Conservation (phyloP, 2,797 vertebrate species). For the Epinephelus awoara region DNA sequence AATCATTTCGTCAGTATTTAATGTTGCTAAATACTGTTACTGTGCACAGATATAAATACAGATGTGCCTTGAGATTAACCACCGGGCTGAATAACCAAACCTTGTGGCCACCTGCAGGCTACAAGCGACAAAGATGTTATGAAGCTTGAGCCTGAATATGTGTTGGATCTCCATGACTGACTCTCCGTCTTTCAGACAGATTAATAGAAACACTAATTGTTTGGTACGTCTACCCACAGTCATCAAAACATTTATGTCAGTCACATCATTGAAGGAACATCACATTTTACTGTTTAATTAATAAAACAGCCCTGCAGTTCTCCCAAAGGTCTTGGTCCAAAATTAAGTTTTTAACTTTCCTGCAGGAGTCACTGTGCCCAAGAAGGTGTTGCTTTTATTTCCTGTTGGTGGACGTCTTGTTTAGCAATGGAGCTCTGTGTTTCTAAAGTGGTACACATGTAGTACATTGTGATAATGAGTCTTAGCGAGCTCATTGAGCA, state of each 20-base stretch:
- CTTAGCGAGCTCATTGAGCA: constrained; percentile 78
- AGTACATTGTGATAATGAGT: constrained; percentile 80
- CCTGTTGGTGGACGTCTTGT: constrained; percentile 57
- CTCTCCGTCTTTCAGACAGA: too few species aligned
- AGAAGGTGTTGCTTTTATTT: constrained; percentile 48
- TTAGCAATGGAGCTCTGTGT: constrained; percentile 60
- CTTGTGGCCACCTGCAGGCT: too few species aligned
- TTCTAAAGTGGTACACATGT: constrained; percentile 80
- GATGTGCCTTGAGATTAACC: too few species aligned
- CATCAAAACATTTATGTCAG: not conserved
- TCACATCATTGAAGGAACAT: not conserved
- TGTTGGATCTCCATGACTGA: too few species aligned
- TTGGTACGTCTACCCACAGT: not conserved
- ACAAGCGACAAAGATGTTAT: too few species aligned
- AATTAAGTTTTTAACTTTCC: constrained; percentile 41
- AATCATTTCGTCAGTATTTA: too few species aligned
- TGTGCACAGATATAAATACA: too few species aligned
- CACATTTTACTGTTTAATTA: constrained; percentile 16
- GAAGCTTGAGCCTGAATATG: too few species aligned
- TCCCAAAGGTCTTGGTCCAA: constrained; percentile 19
- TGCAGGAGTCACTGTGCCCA: constrained; percentile 24
- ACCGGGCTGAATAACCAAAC: too few species aligned
- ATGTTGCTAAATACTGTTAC: too few species aligned
- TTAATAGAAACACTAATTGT: not conserved
- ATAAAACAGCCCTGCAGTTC: constrained; percentile 13